Evolutionary conservation across 1,140 invertebrate genomes (phyloP), one percentile per base, ranked within the genome.

Genomic region (Thereuonema tuberculata): DNA sequence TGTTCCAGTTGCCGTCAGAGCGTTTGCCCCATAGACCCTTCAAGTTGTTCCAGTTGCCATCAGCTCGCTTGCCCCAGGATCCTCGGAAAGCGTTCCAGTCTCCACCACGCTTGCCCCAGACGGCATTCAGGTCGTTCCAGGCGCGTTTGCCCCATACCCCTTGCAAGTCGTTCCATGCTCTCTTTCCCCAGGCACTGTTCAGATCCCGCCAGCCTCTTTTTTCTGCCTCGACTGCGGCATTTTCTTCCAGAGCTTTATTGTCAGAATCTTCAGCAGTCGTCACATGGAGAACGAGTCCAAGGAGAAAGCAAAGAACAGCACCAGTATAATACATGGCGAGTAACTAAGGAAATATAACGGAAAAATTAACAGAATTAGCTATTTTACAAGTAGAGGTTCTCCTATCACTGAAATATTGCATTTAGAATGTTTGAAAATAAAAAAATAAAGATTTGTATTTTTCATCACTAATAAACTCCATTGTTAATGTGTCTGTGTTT

Each of bases 21-120:
- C 79, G 73, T 69, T 85, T 85, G 66, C 83, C 83, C 83, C 83
- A 84, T 69, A 84, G 78, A 37, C 82, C 82, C 70, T 82, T 80
- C 62, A 84, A 73, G 68, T 84, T 84, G 69, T 82, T 82, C 83
- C 83, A 84, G 67, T 79, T 81, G 2, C 82, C 82, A 65, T 83
- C 82, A 5, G 43, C 9, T 43, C 82, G 73, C 70, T 84, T 84
- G 66, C 80, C 82, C 80, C 82, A 83, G 65, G 77, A 72, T 52
- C 78, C 78, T 71, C 65, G 52, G 69, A 70, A 64, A 17, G 64
- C 62, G 58, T 25, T 52, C 64, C 64, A 59, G 54, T 56, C 26
- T 5, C 58, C 61, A 53, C 21, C 23, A 17, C 57, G 9, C 24
- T 59, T 59, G 9, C 57, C 57, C 57, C 57, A 59, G 20, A 27